These are phyloP conservation scores for Pseudomyrmex sp. DNA, from an alignment of 1,140 invertebrate species.

Conservation along the genomic window DNA sequence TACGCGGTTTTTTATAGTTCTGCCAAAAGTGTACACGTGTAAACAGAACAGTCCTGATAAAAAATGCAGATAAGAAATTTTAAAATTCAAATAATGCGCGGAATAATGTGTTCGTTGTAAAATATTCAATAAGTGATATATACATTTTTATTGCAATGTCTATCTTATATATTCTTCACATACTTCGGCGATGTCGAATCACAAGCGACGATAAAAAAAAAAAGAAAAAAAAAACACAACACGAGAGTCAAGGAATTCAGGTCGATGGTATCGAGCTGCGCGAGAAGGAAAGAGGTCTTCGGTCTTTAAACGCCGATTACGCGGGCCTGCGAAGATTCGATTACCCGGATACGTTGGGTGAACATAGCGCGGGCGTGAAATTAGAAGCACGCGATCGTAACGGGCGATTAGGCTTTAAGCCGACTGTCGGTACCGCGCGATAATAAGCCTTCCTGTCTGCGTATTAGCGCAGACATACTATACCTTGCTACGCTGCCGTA, in stretches of 20 bases:
- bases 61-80: too few species aligned
- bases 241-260: slow-evolving; percentile 62
- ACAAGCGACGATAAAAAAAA: slow-evolving; percentile 26
- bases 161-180: not conserved
- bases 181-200: slow-evolving; percentile 28
- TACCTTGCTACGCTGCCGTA: not conserved
- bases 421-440: slow-evolving; percentile 69
- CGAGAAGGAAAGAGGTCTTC: slow-evolving; percentile 43
- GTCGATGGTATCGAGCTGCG: slow-evolving; percentile 52
- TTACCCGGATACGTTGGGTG: slow-evolving; percentile 66
- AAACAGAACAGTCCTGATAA: too few species aligned
- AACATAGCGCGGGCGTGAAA: slow-evolving; percentile 74
- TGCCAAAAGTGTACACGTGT: too few species aligned
- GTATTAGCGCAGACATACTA: slow-evolving; percentile 34
- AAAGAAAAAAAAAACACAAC: too few species aligned
- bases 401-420: slow-evolving; percentile 76
- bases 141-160: not conserved
- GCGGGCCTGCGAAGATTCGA: slow-evolving; percentile 69
- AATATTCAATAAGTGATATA: not conserved
- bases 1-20: too few species aligned
- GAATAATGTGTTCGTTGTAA: not conserved
- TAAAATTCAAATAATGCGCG: too few species aligned
- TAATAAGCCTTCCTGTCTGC: slow-evolving; percentile 71
- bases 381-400: slow-evolving; percentile 80
- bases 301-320: slow-evolving; percentile 71